phyloP scores from a whole-genome alignment of 2,888 invertebrate species.

The Matsumyia berberina region DNA sequence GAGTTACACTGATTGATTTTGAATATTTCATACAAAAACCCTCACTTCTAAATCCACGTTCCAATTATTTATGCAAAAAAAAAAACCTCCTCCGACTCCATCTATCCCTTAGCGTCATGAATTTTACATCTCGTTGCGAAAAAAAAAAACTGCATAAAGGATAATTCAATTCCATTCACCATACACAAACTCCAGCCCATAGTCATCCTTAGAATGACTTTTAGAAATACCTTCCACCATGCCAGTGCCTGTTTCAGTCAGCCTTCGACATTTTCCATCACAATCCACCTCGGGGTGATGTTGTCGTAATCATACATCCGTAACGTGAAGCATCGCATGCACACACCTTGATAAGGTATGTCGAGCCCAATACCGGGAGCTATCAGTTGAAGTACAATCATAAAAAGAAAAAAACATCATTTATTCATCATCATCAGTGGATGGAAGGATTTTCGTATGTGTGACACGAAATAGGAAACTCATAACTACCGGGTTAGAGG shows the following conservation, averaged over 20 bases:
- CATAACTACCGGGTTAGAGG: neutral
- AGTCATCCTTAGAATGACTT: slow-evolving; percentile 6
- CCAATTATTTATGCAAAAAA: slow-evolving; percentile 24
- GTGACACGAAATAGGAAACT: slow-evolving; percentile 22
- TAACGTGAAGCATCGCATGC: slow-evolving; percentile 3
- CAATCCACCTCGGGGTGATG: slow-evolving; percentile 31
- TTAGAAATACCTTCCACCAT: neutral
- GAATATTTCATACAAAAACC: slow-evolving; percentile 40
- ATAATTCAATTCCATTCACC: slow-evolving; percentile 58
- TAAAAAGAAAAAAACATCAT: slow-evolving; percentile 51
- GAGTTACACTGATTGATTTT: slow-evolving; percentile 60
- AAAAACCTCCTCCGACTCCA: too few species aligned
- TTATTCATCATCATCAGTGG: slow-evolving; percentile 42
- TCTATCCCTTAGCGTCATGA: slow-evolving; percentile 21
- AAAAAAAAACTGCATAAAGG: slow-evolving; percentile 24
- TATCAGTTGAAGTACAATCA: slow-evolving; percentile 14
- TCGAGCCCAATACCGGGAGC: slow-evolving; percentile 33
- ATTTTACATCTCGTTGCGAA: slow-evolving; percentile 4
- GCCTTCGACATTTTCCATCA: slow-evolving; percentile 52
- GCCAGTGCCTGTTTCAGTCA: slow-evolving; percentile 1
- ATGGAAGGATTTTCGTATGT: slow-evolving; percentile 17
- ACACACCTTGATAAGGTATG: slow-evolving; percentile 7
- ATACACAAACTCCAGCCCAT: slow-evolving; percentile 5
- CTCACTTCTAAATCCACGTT: slow-evolving; percentile 20
- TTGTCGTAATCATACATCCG: slow-evolving; percentile 23